Evolutionary conservation across 2,888 invertebrate genomes (phyloP).

Genomic region (Drosophila suboccidentalis): DNA sequence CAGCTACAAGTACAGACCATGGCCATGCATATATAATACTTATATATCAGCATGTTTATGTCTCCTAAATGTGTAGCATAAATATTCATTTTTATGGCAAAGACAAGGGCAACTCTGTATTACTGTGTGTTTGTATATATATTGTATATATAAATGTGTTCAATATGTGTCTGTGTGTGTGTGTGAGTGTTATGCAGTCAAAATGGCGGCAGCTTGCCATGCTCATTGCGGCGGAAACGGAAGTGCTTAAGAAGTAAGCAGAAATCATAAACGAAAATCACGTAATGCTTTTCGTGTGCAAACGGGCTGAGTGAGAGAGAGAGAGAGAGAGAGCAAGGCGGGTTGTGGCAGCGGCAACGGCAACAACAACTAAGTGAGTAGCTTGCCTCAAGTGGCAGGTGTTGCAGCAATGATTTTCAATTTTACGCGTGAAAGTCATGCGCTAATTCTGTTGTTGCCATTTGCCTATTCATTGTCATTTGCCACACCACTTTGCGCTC

Average conservation of each 20-base stretch:
- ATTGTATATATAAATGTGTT: not conserved
- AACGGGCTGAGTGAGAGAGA: constrained; percentile 7
- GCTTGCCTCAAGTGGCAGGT: constrained; percentile 69
- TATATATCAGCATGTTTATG: constrained; percentile 70
- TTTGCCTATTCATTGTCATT: constrained; percentile 77
- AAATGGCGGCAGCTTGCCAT: constrained; percentile 58
- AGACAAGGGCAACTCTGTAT: constrained; percentile 57
- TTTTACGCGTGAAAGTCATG: constrained; percentile 78
- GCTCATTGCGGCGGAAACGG: constrained; percentile 71
- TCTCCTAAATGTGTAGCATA: constrained; percentile 71
- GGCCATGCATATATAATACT: constrained; percentile 63
- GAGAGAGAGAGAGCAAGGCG: not conserved
- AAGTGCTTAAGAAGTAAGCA: constrained; percentile 78
- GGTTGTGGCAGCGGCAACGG: not conserved
- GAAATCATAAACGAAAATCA: constrained; percentile 83
- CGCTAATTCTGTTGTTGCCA: constrained; percentile 74
- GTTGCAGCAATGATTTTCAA: constrained; percentile 83
- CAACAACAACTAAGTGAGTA: constrained; percentile 1
- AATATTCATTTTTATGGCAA: constrained; percentile 80
- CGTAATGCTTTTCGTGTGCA: constrained; percentile 66
- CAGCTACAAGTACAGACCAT: constrained; percentile 35
- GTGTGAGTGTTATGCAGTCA: constrained; percentile 49
- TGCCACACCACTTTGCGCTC: constrained; percentile 55
- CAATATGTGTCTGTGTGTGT: constrained; percentile 7
- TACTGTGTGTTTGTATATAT: not conserved